phyloP scores from a whole-genome alignment of 2,797 vertebrate species.

The Coregonus sp. region DNA sequence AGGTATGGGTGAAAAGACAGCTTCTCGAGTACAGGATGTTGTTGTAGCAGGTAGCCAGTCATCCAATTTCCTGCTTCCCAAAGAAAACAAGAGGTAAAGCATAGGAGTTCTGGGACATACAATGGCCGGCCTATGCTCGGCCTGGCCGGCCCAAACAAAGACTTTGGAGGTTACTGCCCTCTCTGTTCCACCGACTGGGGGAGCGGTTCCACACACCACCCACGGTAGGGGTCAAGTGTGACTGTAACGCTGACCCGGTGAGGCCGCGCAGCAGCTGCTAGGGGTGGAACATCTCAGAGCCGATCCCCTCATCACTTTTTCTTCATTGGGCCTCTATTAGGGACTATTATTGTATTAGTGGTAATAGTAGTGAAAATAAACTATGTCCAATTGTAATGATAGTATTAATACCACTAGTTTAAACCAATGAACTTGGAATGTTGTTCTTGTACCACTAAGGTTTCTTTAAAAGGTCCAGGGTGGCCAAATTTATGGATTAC shows the following conservation, averaged over 20 bases:
- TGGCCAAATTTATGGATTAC: conserved; percentile 72
- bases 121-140: conserved; percentile 78
- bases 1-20: conserved; percentile 82
- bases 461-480: conserved; percentile 66
- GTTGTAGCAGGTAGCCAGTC: conserved; percentile 87
- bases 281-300: conserved; percentile 55
- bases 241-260: conserved; percentile 73
- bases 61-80: conserved; percentile 88
- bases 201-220: conserved; percentile 46
- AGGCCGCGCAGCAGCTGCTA: conserved; percentile 69
- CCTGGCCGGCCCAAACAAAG: conserved; percentile 76
- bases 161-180: conserved; percentile 79
- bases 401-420: conserved; percentile 77
- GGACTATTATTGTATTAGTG: conserved; percentile 80
- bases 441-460: conserved; percentile 73
- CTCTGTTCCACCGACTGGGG: conserved; percentile 70
- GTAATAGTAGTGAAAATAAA: conserved; percentile 82
- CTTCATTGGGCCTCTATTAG: conserved; percentile 69
- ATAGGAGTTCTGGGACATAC: conserved; percentile 72
- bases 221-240: conserved; percentile 72
- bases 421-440: conserved; percentile 75
- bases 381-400: conserved; percentile 77
- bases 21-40: conserved; percentile 88
- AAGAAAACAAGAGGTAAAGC: conserved; percentile 81
- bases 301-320: conserved; percentile 45